phyloP scores from a whole-genome alignment of 2,113 vertebrate genomes.

The cattle (Bos taurus) region DNA sequence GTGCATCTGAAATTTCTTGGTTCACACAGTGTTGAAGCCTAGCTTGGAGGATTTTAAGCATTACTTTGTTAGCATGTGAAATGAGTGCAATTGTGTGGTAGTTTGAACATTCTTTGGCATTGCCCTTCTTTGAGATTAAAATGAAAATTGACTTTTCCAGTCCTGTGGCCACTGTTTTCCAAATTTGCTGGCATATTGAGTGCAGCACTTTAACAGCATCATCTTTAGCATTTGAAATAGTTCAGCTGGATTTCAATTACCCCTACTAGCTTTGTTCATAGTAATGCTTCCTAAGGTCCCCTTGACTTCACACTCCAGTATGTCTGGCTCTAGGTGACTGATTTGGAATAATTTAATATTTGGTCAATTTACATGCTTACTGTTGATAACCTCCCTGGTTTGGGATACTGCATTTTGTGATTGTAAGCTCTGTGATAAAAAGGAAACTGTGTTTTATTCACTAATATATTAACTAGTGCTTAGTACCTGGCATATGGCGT shows the following conservation, averaged over 20 bases:
- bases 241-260: not conserved
- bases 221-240: not conserved
- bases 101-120: not conserved
- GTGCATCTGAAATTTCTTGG: not conserved
- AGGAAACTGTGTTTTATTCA: not conserved
- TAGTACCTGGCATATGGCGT: not conserved
- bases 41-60: not conserved
- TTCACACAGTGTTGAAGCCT: not conserved
- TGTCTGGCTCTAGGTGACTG: not conserved
- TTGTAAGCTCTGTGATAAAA: not conserved
- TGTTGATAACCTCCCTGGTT: not conserved
- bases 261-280: not conserved
- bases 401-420: not conserved
- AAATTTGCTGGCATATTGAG: not conserved
- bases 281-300: not conserved
- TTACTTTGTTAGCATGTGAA: not conserved
- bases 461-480: not conserved
- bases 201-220: not conserved
- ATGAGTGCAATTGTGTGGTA: not conserved
- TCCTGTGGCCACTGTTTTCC: not conserved
- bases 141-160: not conserved
- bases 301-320: not conserved
- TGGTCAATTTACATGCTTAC: not conserved
- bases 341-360: constrained; percentile 11
- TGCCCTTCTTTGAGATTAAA: not conserved